phyloP scores from a whole-genome alignment of 2,113 vertebrate genomes.

The Mesitornis unicolor region DNA sequence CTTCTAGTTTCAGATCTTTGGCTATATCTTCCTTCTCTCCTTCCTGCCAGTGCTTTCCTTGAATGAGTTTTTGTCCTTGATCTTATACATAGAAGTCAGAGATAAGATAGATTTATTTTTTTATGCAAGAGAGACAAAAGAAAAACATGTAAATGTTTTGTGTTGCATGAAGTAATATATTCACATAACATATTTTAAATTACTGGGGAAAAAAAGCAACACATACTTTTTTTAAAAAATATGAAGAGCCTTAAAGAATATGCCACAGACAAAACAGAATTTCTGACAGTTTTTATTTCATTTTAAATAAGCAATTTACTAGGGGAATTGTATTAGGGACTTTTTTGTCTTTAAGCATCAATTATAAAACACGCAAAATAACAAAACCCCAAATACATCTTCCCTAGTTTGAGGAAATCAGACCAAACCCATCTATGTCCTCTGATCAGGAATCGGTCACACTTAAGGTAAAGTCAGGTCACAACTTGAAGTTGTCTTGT shows the following conservation, averaged over 20 bases:
- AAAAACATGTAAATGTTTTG: not conserved
- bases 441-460: not conserved
- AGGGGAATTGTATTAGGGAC: not conserved
- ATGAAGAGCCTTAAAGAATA: not conserved
- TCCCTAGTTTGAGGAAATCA: not conserved
- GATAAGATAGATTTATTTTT: not conserved
- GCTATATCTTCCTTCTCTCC: not conserved
- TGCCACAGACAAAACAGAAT: not conserved
- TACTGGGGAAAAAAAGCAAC: not conserved
- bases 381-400: not conserved
- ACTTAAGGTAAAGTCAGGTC: not conserved
- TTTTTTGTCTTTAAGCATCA: not conserved
- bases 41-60: not conserved
- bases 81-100: not conserved
- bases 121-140: not conserved
- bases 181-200: not conserved
- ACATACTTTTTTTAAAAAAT: not conserved
- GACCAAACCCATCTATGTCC: not conserved
- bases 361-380: not conserved
- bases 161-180: not conserved
- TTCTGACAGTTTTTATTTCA: not conserved
- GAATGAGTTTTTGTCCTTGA: not conserved
- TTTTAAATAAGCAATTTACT: not conserved
- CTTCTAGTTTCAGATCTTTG: not conserved
- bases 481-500: not conserved